Conservation (phyloP, 2,113 vertebrate genomes). For the Isichthys henryi region DNA sequence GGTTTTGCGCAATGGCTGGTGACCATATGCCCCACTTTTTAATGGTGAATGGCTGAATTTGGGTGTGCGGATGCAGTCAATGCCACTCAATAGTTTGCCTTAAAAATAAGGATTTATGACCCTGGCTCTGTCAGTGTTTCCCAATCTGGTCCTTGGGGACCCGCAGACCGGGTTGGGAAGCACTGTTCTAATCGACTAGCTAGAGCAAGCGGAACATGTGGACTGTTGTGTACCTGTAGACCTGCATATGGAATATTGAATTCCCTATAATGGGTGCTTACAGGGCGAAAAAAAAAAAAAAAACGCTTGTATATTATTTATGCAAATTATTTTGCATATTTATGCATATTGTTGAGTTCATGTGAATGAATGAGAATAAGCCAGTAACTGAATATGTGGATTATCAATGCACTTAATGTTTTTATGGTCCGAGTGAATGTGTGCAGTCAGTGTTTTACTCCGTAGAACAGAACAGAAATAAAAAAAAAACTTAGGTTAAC, state of each 20-base stretch:
- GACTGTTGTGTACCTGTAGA: neutral
- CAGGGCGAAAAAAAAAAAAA: neutral
- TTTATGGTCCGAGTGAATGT: conserved; percentile 5
- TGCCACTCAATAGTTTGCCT: conserved; percentile 25
- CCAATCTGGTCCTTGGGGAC: neutral
- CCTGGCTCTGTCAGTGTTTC: neutral
- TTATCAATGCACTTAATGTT: conserved; percentile 7
- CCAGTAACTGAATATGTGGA: neutral
- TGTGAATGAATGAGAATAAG: conserved; percentile 14
- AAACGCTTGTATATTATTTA: neutral
- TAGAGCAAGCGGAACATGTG: neutral
- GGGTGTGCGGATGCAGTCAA: neutral
- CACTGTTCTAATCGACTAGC: neutral
- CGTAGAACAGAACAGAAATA: neutral
- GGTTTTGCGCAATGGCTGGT: conserved; percentile 22
- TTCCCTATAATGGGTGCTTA: neutral
- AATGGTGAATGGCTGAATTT: conserved; percentile 18
- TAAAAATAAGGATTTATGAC: conserved; percentile 25
- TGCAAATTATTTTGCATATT: conserved; percentile 1
- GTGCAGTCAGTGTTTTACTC: neutral
- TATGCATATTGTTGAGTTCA: conserved; percentile 11
- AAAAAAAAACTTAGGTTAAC: conserved; percentile 15
- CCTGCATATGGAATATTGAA: neutral
- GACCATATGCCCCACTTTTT: neutral
- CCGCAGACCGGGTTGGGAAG: neutral